These are phyloP conservation scores for Nasonia giraulti DNA, from an alignment of 1,140 invertebrate species.

Conservation along the genomic window DNA sequence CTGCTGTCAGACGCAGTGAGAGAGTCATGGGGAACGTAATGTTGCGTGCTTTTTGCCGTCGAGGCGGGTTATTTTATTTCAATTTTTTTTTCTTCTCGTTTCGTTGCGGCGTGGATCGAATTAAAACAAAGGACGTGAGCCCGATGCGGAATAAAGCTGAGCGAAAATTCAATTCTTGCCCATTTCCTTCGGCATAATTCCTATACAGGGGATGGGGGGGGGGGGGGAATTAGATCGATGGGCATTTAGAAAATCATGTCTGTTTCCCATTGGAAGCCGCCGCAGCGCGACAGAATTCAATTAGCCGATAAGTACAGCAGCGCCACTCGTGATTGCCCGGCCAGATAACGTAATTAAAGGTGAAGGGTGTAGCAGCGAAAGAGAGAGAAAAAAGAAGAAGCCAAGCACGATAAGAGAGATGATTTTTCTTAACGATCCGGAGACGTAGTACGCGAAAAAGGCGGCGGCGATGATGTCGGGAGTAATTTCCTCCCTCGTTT, in stretches of 20 bases:
- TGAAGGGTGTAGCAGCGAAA: not conserved
- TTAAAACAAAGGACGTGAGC: not conserved
- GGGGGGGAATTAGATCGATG: not conserved
- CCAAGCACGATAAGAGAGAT: not conserved
- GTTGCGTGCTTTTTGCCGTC: not conserved
- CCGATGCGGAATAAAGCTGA: no score
- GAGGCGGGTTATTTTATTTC: not conserved
- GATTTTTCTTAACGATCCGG: constrained; percentile 60
- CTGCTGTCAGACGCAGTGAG: not conserved
- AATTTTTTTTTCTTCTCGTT: not conserved
- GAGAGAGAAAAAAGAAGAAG: not conserved
- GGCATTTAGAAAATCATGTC: not conserved
- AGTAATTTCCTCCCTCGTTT: constrained; percentile 51
- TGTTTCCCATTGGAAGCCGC: not conserved
- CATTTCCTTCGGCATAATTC: not conserved
- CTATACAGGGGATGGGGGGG: no score
- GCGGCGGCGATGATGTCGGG: constrained; percentile 68
- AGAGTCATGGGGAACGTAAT: not conserved
- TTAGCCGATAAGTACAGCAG: not conserved
- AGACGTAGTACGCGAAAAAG: constrained; percentile 64
- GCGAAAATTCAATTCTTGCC: not conserved
- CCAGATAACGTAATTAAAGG: constrained; percentile 21
- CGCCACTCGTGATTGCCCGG: constrained; percentile 1
- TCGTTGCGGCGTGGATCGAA: not conserved
- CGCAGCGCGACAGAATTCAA: not conserved